Evolutionary conservation across 2,113 vertebrate genomes (phyloP).

Genomic region (Sinocyclocheilus anophthalmus): DNA sequence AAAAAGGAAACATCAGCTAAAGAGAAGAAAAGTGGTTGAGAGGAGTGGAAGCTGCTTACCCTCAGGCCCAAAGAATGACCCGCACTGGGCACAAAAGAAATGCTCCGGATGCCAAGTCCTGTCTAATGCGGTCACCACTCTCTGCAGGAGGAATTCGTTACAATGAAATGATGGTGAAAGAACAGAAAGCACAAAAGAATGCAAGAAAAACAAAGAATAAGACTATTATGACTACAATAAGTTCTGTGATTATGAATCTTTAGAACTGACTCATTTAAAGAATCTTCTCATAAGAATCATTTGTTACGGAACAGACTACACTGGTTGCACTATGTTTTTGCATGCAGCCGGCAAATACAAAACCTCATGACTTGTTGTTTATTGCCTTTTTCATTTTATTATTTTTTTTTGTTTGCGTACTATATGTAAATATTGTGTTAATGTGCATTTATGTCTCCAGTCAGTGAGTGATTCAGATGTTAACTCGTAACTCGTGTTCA

Average conservation of each 20-base stretch:
- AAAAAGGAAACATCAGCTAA: background rate
- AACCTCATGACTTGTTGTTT: too few relatives aligned
- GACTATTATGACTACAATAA: background rate
- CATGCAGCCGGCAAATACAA: background rate
- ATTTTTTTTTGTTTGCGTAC: too few relatives aligned
- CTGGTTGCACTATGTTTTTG: background rate
- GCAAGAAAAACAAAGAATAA: background rate
- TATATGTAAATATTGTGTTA: background rate
- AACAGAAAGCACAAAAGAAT: background rate
- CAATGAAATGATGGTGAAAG: background rate
- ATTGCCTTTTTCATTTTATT: too few relatives aligned
- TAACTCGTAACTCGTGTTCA: too few relatives aligned
- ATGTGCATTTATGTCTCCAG: background rate
- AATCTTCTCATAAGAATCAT: background rate
- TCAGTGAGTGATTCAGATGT: too few relatives aligned
- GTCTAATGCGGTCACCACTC: constrained; percentile 97
- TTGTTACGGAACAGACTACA: background rate
- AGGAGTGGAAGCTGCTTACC: constrained; percentile 69
- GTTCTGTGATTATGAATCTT: background rate
- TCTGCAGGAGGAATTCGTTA: constrained; percentile 73
- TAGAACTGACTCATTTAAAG: background rate
- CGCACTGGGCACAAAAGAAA: constrained; percentile 98
- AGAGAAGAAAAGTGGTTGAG: constrained; percentile 9
- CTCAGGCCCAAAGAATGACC: constrained; percentile 96
- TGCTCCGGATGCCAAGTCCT: constrained; percentile 98